phyloP scores from a whole-genome alignment of 2,113 vertebrate species.

The Gymnocephalus cernua region DNA sequence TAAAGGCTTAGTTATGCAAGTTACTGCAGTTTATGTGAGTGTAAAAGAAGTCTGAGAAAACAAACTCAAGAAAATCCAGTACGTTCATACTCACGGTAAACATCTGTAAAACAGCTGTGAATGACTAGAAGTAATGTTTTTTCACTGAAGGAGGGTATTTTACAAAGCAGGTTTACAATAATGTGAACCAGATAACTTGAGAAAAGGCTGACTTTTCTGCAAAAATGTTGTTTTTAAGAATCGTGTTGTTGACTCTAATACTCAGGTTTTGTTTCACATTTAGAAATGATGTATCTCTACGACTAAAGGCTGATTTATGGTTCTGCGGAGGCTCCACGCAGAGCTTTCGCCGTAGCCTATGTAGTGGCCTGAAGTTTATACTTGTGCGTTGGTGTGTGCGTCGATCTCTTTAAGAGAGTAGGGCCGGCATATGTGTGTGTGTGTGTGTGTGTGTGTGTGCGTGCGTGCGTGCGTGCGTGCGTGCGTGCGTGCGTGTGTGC shows the following conservation, averaged over 20 bases:
- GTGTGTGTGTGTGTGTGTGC: too few species aligned
- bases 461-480: too few species aligned
- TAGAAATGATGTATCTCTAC: neutral
- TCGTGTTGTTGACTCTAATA: neutral
- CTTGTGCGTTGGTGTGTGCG: too few species aligned
- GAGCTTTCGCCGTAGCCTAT: too few species aligned
- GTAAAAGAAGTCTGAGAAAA: conserved; percentile 37
- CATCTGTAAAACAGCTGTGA: conserved; percentile 45
- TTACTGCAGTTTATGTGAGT: conserved; percentile 43
- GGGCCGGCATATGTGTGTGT: too few species aligned
- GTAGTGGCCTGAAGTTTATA: too few species aligned
- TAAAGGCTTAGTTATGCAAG: conserved; percentile 56
- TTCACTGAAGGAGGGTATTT: conserved; percentile 10
- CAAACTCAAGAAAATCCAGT: conserved; percentile 26
- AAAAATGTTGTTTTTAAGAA: neutral
- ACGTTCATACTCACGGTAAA: conserved; percentile 34
- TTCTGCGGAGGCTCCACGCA: too few species aligned
- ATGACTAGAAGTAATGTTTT: neutral
- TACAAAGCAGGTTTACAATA: conserved; percentile 29
- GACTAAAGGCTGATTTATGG: too few species aligned
- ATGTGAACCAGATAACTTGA: conserved; percentile 13
- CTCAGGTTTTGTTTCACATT: neutral
- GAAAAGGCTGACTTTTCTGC: neutral
- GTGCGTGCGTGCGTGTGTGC: too few species aligned
- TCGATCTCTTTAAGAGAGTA: too few species aligned